Base-by-base conservation (phyloP, 2,113 vertebrate species). In the Condylura cristata region DNA sequence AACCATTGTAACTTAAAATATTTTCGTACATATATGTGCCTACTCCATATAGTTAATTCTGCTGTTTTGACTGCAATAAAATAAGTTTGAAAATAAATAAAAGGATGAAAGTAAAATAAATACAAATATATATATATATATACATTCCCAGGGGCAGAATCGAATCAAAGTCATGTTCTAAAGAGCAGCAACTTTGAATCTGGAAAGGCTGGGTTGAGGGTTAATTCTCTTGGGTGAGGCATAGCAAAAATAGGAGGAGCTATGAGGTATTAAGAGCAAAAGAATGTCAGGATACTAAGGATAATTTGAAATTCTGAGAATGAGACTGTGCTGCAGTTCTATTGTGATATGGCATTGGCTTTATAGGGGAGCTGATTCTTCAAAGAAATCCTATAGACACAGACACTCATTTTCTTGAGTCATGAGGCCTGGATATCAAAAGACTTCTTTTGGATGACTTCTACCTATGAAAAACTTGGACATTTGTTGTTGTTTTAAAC, bases 61-160 rank as follows among this genome's bases (percentile, higher is more conserved):
- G 96, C 94, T 98, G 98, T 98, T 99, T 99, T 99, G 98, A 98
- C 98, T 99, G 98, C 98, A 99, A 99, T 99, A 99, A 99, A 98
- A 95, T 87, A 20, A 0, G 97, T 93, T 96, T 98, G 98, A 16
- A 88, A 98, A 97, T 94, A 96, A 75, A 93, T 95, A 84, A 71
- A 94, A 95, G 95, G 96, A 97, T 92, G 96, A 97, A 96, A 98
- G 90, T 97, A 97, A 97, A 90, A 61, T 61, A 61, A 32, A 30
- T 53, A 81, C n/a, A 39, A 46, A 75, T 46, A 66, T 66, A 56
- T 58, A 68, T 26, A n/a, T n/a, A n/a, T n/a, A n/a, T n/a, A n/a
- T n/a, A 24, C 7, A 20, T 53, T 71, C 37, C 2, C 37, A 93
- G 51, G 80, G 28, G 22, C 44, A 80, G 58, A 90, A 37, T 71